phyloP scores from a whole-genome alignment of 37 sponge, comb jelly and placozoan species.

The Cliona cf. orientalis region DNA sequence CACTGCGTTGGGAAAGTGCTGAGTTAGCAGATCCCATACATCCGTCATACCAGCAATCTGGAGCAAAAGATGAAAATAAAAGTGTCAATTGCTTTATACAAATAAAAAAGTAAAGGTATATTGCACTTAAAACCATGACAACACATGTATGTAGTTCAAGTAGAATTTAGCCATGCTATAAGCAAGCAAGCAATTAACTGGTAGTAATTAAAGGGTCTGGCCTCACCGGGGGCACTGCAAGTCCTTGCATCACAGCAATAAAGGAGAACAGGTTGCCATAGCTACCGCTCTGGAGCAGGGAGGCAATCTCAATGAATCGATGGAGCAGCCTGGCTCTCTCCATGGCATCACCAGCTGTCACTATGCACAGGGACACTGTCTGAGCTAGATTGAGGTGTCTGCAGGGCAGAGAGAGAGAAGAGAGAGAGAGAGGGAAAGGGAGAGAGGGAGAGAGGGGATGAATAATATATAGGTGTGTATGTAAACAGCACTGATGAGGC shows the following conservation, averaged over 20 bases:
- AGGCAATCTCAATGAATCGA: conserved; percentile 70
- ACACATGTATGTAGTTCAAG: background rate
- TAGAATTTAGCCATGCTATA: too few relatives aligned
- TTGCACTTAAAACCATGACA: background rate
- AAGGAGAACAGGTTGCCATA: conserved; percentile 73
- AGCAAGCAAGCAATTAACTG: too few relatives aligned
- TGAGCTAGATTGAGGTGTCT: conserved; percentile 73
- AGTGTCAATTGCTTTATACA: background rate
- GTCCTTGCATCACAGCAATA: conserved; percentile 74
- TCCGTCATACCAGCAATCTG: conserved; percentile 55
- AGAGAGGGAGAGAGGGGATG: background rate
- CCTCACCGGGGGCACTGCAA: conserved; percentile 62
- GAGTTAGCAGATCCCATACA: conserved; percentile 53
- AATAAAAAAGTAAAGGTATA: background rate
- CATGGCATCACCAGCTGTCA: conserved; percentile 38
- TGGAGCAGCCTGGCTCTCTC: conserved; percentile 51
- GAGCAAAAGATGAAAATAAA: background rate
- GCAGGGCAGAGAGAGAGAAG: background rate
- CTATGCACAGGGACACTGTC: conserved; percentile 45
- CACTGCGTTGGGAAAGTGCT: conserved; percentile 18
- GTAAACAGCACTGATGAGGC: too few relatives aligned
- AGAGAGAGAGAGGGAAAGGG: background rate
- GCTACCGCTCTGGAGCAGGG: conserved; percentile 55
- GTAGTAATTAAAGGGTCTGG: background rate
- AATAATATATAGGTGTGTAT: background rate